Conservation (phyloP, 2,113 vertebrate genomes). For the Nymphicus hollandicus region DNA sequence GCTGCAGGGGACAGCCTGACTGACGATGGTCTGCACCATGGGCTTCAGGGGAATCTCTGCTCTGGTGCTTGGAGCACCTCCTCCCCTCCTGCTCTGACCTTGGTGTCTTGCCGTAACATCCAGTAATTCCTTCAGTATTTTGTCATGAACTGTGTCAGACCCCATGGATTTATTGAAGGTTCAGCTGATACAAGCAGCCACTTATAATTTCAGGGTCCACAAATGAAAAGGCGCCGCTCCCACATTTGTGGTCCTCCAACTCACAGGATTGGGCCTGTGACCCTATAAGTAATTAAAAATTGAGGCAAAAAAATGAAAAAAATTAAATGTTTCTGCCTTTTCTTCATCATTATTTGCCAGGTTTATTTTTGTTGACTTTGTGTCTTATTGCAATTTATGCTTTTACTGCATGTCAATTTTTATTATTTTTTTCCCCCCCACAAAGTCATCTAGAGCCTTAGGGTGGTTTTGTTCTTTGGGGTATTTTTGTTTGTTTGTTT, state of each 20-base stretch:
- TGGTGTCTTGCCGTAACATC: not conserved
- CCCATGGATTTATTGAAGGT: not conserved
- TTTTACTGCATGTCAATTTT: conserved; percentile 19
- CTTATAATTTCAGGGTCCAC: not conserved
- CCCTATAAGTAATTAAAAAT: not conserved
- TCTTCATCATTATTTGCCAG: not conserved
- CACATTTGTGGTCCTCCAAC: not conserved
- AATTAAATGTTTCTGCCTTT: not conserved
- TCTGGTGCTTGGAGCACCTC: rapidly evolving
- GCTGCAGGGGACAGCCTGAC: not conserved
- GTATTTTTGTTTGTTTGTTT: too few relatives aligned
- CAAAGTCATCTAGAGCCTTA: not conserved
- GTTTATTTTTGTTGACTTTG: not conserved
- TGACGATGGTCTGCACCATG: not conserved
- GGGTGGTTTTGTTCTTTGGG: too few relatives aligned
- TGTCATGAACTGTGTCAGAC: not conserved
- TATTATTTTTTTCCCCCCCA: not conserved
- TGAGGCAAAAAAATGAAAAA: too few relatives aligned
- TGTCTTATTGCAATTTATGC: not conserved
- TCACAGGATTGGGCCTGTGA: not conserved
- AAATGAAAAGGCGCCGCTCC: not conserved
- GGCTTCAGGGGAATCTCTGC: not conserved
- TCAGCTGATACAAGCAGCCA: not conserved
- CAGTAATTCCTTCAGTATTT: not conserved
- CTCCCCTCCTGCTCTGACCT: not conserved